A percentile compares a stretch with the other conserved stretches of the same genome.
phyloP scores from a whole-genome alignment of 2,797 vertebrate species.

The Hemitrygon akajei region DNA sequence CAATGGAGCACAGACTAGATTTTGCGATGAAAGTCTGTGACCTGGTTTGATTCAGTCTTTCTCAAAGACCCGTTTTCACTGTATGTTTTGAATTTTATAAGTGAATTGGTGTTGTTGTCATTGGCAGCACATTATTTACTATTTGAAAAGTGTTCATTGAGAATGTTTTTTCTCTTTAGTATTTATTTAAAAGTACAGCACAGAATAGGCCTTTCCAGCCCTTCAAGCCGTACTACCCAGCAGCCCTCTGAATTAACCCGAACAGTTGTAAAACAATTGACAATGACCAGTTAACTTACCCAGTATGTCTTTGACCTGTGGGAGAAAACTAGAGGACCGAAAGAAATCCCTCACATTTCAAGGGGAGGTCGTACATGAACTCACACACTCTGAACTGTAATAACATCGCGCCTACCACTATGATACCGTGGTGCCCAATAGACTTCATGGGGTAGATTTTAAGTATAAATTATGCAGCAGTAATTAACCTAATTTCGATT shows the following conservation, averaged over 20 bases:
- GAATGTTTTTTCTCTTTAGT: neutral
- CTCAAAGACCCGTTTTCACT: neutral
- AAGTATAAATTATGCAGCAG: constrained; percentile 8
- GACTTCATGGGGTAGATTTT: neutral
- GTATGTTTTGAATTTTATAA: neutral
- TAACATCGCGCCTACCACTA: no score
- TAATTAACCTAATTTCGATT: constrained; percentile 3
- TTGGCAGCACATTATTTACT: neutral
- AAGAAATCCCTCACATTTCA: no score
- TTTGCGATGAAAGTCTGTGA: neutral
- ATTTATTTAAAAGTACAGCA: no score
- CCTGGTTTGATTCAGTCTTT: neutral
- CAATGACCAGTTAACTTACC: no score
- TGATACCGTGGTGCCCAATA: neutral
- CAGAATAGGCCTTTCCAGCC: no score
- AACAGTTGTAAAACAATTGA: no score
- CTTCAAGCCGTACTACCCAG: no score
- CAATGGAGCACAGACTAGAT: neutral
- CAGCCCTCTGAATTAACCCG: no score
- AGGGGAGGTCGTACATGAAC: no score
- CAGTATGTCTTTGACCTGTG: no score
- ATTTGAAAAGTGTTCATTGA: constrained; percentile 13
- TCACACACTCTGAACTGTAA: no score
- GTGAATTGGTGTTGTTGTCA: neutral
- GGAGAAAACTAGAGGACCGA: no score